These are phyloP conservation scores for Thalassaphorura encarpata DNA, from an alignment of 1,140 invertebrate genomes.

Conservation along the genomic window DNA sequence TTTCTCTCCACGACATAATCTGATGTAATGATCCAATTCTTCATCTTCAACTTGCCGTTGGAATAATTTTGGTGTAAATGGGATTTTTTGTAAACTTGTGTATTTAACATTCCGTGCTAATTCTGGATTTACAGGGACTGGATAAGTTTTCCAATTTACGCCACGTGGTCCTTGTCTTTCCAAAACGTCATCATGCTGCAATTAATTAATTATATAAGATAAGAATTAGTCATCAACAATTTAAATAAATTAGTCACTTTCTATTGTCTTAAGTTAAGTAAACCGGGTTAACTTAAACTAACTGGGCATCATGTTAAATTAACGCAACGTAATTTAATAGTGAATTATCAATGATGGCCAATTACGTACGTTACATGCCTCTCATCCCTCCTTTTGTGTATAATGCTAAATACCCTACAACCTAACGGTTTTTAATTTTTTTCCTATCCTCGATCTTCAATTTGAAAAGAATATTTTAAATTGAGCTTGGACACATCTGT, in stretches of 20 bases:
- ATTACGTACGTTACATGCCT: too few relatives aligned
- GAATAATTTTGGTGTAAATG: constrained; percentile 33
- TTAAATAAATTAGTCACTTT: neutral
- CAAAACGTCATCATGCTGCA: constrained; percentile 31
- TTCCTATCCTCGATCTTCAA: too few relatives aligned
- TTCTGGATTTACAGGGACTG: constrained; percentile 32
- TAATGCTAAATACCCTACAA: too few relatives aligned
- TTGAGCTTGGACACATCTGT: too few relatives aligned
- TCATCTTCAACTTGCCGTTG: constrained; percentile 34
- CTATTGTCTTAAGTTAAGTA: too few relatives aligned
- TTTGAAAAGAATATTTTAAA: too few relatives aligned
- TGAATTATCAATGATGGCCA: too few relatives aligned
- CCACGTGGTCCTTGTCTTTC: constrained; percentile 33
- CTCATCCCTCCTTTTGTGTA: too few relatives aligned
- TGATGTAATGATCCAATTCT: constrained; percentile 40
- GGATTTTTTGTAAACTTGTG: constrained; percentile 14
- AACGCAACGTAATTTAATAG: too few relatives aligned
- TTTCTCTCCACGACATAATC: constrained; percentile 35
- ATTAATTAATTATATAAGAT: neutral
- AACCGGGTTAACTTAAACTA: too few relatives aligned
- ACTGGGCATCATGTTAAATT: too few relatives aligned
- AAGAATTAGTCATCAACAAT: neutral
- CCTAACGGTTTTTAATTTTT: too few relatives aligned
- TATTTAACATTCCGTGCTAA: constrained; percentile 27
- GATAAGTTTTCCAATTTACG: constrained; percentile 34